These are phyloP conservation scores for Phoeniculus purpureus DNA, from an alignment of 2,797 vertebrate genomes.

Conservation along the genomic window DNA sequence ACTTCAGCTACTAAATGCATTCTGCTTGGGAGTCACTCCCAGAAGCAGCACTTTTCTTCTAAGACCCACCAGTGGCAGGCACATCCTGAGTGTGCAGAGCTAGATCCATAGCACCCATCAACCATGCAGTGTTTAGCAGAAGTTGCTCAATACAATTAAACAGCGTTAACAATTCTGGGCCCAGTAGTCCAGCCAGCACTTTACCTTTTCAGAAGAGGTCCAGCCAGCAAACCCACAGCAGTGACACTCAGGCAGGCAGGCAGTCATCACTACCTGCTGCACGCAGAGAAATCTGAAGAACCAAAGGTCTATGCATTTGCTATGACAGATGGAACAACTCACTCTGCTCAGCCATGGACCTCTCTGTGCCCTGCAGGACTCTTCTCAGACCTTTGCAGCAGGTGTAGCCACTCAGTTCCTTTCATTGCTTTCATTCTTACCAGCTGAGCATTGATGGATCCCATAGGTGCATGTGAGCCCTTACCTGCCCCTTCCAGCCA, in stretches of 20 bases:
- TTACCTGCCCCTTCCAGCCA: background rate
- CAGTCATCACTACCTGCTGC: background rate
- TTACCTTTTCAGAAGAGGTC: background rate
- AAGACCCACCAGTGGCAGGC: fast-evolving
- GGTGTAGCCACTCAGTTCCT: background rate
- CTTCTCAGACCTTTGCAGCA: background rate
- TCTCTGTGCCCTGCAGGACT: background rate
- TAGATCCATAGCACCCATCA: background rate
- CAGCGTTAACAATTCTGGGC: background rate
- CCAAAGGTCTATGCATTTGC: background rate
- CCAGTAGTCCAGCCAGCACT: background rate
- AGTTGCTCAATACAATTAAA: background rate
- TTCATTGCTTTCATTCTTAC: background rate
- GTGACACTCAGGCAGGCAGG: background rate
- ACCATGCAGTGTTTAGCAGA: background rate
- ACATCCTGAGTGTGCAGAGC: background rate
- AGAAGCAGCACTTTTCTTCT: background rate
- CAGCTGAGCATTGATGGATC: background rate
- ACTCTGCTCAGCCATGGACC: background rate
- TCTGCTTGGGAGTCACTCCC: background rate
- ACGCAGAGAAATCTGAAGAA: background rate
- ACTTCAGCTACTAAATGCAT: background rate
- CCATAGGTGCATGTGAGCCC: background rate
- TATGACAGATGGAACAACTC: background rate
- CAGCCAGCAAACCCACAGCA: background rate